phyloP scores from a whole-genome alignment of 2,888 invertebrate genomes.

The Polylopha cassiicola region DNA sequence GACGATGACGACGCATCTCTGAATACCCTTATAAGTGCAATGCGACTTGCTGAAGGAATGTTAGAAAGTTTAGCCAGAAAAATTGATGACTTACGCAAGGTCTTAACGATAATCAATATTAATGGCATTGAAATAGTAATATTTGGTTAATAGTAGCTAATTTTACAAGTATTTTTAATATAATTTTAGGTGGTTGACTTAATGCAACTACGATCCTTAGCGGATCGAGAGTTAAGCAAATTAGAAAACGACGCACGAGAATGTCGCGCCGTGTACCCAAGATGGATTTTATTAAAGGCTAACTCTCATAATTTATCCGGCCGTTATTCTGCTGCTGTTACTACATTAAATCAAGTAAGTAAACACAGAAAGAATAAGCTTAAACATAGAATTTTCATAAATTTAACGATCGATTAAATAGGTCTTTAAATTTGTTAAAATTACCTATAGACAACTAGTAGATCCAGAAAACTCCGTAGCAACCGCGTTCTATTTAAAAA shows the following conservation, averaged over 20 bases:
- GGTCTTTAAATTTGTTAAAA: no score
- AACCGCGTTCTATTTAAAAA: no score
- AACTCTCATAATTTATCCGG: constrained; percentile 51
- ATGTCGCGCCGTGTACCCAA: constrained; percentile 48
- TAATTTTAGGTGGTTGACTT: constrained; percentile 58
- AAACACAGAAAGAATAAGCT: no score
- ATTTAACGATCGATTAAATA: no score
- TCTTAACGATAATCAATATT: constrained; percentile 25
- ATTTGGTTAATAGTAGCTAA: no score
- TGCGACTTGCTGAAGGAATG: constrained; percentile 67
- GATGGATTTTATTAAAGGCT: constrained; percentile 59
- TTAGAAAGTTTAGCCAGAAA: constrained; percentile 65
- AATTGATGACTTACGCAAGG: constrained; percentile 64
- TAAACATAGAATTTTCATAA: no score
- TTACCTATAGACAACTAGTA: no score
- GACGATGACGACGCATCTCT: constrained; percentile 48
- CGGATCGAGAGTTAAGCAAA: constrained; percentile 52
- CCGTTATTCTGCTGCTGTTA: constrained; percentile 38
- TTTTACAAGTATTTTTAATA: not conserved
- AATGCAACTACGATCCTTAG: constrained; percentile 65
- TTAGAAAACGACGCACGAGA: constrained; percentile 53
- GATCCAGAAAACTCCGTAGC: no score
- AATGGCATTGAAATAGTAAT: not conserved
- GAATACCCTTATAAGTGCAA: constrained; percentile 48
- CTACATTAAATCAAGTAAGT: constrained; percentile 47